phyloP scores from a whole-genome alignment of 2,888 invertebrate genomes.

The Heliconius charithonia region DNA sequence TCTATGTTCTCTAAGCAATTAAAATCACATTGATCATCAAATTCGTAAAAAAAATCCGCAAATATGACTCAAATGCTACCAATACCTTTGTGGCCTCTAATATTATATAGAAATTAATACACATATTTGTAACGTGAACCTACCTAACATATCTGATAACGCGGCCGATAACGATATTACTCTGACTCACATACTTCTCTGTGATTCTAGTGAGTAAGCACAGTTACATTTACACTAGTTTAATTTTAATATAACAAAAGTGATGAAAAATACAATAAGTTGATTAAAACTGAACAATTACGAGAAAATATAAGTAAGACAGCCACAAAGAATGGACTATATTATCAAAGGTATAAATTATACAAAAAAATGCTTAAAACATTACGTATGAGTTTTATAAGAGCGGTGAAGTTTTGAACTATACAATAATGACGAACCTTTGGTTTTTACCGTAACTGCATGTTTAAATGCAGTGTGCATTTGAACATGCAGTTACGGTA shows the following conservation, averaged over 20 bases:
- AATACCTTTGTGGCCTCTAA: slow-evolving; percentile 18
- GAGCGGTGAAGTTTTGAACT: not conserved
- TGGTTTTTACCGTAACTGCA: too few species aligned
- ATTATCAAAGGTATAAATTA: slow-evolving; percentile 2
- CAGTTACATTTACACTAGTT: slow-evolving; percentile 25
- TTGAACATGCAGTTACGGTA: too few species aligned
- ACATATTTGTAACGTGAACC: slow-evolving; percentile 45
- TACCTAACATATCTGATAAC: slow-evolving; percentile 73
- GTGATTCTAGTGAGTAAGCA: slow-evolving; percentile 35
- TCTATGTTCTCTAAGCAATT: not conserved
- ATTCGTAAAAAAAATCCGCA: not conserved
- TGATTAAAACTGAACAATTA: not conserved
- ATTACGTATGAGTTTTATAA: too few species aligned
- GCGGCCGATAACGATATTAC: slow-evolving; percentile 70
- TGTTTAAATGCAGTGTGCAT: too few species aligned
- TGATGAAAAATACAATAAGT: not conserved
- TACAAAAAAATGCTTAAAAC: not conserved
- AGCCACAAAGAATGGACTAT: not conserved
- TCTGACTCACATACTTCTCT: slow-evolving; percentile 66
- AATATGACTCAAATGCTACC: not conserved
- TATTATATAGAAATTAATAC: slow-evolving; percentile 3
- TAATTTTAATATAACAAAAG: not conserved
- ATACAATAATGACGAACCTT: not conserved
- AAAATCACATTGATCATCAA: not conserved
- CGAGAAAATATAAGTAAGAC: not conserved